Conservation (phyloP, 2,888 invertebrate genomes). For the Ceramica pisi region DNA sequence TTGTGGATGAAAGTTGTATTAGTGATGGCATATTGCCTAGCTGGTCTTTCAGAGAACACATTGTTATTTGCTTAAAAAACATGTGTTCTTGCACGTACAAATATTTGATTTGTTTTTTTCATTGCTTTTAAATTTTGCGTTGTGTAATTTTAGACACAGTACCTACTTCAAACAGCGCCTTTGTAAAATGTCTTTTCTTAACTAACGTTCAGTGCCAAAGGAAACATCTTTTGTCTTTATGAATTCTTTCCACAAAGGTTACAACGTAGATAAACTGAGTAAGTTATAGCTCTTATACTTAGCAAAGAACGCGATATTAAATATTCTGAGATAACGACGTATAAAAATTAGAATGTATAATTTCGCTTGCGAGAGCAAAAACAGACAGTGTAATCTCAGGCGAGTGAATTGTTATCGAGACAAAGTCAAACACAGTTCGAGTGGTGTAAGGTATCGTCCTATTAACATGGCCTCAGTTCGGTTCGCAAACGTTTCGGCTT, state of each 20-base stretch:
- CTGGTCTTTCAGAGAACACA: conserved; percentile 7
- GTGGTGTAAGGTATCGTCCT: conserved; percentile 62
- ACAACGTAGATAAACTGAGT: conserved; percentile 51
- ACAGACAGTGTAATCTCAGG: conserved; percentile 15
- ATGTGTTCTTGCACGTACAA: background rate
- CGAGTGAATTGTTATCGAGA: conserved; percentile 35
- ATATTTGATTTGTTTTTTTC: background rate
- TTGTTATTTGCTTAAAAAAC: background rate
- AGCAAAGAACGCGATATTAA: conserved; percentile 45
- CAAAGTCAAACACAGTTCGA: conserved; percentile 58
- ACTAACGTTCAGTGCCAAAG: conserved; percentile 26
- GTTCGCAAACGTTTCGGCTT: conserved; percentile 58
- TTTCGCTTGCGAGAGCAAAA: conserved; percentile 41
- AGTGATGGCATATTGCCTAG: conserved; percentile 3
- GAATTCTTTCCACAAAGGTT: conserved; percentile 44
- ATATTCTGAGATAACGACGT: conserved; percentile 49
- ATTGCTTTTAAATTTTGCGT: background rate
- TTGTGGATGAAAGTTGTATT: conserved; percentile 19
- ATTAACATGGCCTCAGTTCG: conserved; percentile 65
- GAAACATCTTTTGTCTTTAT: conserved; percentile 49
- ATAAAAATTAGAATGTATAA: conserved; percentile 63
- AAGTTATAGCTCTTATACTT: conserved; percentile 51
- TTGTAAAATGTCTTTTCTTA: conserved; percentile 15
- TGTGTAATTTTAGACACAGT: background rate
- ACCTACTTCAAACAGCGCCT: background rate